Evolutionary conservation across 1,140 invertebrate species (phyloP).

Genomic region (Papilio xuthus): DNA sequence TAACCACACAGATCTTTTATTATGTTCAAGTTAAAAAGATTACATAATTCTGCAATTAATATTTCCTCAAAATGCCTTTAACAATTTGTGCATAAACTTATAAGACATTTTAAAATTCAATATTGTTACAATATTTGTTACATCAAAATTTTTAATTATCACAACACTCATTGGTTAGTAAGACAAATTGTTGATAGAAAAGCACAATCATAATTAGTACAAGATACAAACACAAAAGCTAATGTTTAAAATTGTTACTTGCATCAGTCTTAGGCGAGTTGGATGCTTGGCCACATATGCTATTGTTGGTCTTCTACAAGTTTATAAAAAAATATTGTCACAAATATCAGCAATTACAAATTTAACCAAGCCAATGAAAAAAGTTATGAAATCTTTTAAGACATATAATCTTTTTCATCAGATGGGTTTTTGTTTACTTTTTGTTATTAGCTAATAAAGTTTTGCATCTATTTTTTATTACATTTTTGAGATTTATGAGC

Average conservation of each 20-base stretch:
- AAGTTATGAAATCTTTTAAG: background rate
- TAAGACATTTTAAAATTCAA: background rate
- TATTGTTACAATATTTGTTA: background rate
- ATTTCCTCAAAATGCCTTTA: background rate
- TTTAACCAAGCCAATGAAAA: background rate
- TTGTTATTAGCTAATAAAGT: constrained; percentile 10
- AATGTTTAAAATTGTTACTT: constrained; percentile 76
- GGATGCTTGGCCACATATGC: constrained; percentile 59
- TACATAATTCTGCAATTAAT: too few species aligned
- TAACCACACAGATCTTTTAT: too few species aligned
- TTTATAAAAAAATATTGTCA: constrained; percentile 60
- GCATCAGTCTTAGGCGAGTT: constrained; percentile 75
- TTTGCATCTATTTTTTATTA: too few species aligned
- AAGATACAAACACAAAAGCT: constrained; percentile 70
- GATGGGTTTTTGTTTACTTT: background rate
- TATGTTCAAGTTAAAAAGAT: too few species aligned
- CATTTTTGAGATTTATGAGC: background rate
- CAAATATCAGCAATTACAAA: background rate
- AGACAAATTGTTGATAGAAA: constrained; percentile 31
- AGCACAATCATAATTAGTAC: constrained; percentile 50
- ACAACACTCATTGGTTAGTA: constrained; percentile 43
- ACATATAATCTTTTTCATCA: background rate
- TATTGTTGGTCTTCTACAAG: constrained; percentile 80
- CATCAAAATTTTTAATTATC: constrained; percentile 3
- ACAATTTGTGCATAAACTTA: background rate